Conservation (phyloP, 2,888 invertebrate genomes). For the Nysson spinosus region DNA sequence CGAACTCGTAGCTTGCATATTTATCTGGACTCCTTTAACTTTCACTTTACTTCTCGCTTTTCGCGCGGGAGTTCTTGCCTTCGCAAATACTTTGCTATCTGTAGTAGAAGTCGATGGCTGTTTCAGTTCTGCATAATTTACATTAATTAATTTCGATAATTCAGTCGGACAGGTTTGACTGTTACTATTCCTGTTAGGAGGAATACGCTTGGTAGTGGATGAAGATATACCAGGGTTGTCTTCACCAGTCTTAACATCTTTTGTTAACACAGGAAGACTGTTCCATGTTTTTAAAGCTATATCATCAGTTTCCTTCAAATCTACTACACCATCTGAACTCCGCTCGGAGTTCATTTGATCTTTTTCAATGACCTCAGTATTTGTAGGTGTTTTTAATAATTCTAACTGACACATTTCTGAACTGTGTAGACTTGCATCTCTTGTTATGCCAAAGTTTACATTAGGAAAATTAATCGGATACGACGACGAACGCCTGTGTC, state of each 20-base stretch:
- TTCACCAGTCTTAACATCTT: slow-evolving; percentile 48
- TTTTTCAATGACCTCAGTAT: slow-evolving; percentile 6
- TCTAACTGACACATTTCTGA: slow-evolving; percentile 40
- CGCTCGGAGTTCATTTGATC: slow-evolving; percentile 8
- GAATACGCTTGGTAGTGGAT: slow-evolving; percentile 24
- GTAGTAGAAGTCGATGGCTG: slow-evolving; percentile 18
- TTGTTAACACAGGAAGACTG: slow-evolving; percentile 65
- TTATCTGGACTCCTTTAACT: slow-evolving; percentile 8
- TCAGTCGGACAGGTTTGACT: slow-evolving; percentile 40
- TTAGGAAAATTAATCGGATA: slow-evolving; percentile 71
- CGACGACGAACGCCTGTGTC: slow-evolving; percentile 73
- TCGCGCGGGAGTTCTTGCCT: slow-evolving; percentile 50
- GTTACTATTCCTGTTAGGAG: slow-evolving; percentile 12
- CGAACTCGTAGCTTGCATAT: slow-evolving; percentile 50
- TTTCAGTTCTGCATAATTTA: slow-evolving; percentile 65
- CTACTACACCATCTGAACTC: slow-evolving; percentile 6
- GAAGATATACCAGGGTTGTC: slow-evolving; percentile 34
- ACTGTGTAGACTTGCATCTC: slow-evolving; percentile 24
- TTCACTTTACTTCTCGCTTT: slow-evolving; percentile 55
- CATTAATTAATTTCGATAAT: slow-evolving; percentile 66
- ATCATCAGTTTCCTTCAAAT: slow-evolving; percentile 29
- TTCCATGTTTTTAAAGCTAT: slow-evolving; percentile 67
- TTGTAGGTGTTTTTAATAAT: slow-evolving; percentile 24
- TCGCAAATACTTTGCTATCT: slow-evolving; percentile 34
- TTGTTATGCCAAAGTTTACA: slow-evolving; percentile 28